These are phyloP conservation scores for Dromaius novaehollandiae DNA, from an alignment of 2,113 vertebrate genomes.

Conservation along the genomic window DNA sequence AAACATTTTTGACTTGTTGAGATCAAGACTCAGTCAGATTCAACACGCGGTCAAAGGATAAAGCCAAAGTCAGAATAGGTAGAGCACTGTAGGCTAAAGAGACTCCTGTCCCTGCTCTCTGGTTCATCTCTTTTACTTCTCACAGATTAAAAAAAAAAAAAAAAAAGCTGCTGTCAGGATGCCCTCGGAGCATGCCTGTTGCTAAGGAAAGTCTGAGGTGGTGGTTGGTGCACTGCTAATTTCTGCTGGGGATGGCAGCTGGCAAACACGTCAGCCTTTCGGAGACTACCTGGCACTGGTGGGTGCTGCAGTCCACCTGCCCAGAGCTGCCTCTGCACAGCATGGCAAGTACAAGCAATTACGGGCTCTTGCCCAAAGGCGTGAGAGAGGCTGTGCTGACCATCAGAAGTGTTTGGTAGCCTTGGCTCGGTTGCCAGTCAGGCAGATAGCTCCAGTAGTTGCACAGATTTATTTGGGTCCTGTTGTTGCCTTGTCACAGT, in stretches of 20 bases:
- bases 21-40: neutral
- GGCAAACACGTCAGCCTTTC: neutral
- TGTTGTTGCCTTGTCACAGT: neutral
- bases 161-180: neutral
- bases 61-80: neutral
- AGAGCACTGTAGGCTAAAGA: neutral
- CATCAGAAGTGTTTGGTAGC: neutral
- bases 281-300: neutral
- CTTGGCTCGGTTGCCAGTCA: neutral
- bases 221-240: neutral
- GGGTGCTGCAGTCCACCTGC: neutral
- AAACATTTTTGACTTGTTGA: neutral
- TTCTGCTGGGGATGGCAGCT: neutral
- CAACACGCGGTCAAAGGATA: neutral
- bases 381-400: neutral
- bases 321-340: neutral
- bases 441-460: neutral
- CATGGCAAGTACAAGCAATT: rapidly evolving
- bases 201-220: neutral
- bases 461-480: neutral
- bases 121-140: neutral
- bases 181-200: neutral
- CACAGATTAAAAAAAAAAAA: neutral
- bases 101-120: neutral
- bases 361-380: neutral